Evolutionary conservation across 2,888 invertebrate species (phyloP), one percentile per base, ranked within the genome.

Genomic region (Clanis bilineata): DNA sequence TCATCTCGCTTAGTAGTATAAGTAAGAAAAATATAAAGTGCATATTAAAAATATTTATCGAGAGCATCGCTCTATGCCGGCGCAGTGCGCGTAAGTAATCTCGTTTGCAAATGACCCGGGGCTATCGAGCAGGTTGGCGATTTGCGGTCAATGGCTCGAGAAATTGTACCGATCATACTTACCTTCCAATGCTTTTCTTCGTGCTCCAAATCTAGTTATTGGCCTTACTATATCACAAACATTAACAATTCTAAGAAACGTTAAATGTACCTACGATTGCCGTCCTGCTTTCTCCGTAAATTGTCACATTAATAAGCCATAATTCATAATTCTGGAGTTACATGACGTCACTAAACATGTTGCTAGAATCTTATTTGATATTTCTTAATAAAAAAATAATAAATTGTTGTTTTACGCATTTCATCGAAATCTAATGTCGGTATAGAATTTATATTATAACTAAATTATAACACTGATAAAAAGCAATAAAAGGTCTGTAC

Each of bases 131-230:
- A 77, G 79, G 80, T 80, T 77, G 68, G 66, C 72, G 70, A 80
- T 86, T 83, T 79, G 80, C 77, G 86, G 87, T 79, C 84, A 82
- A 77, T 80, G 84, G 76, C 82, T 81, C 73, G 77, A 81, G 81
- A 82, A 80, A 82, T 80, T 83, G 79, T 77, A 77, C 55, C 54
- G 57, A 57, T 58, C 45, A 51, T 45, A 60, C 38, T 58, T 21
- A 58, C 51, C 51, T 39, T 51, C 58, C 39, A 39, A 51, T 23
- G 23, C 23, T 39, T 32, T 58, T 23, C 25, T 51, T 32, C 51
- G 15, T 28, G 28, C 18, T 32, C 47, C 25, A 51, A 28, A 18
- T 51, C 32, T 51, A 51, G 28, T 51, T 9, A 9, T 28, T 28
- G 25, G 6, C 4, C 22, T 22, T 23, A 22, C n/a, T 22, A 10